A percentile compares a stretch with the other conserved stretches of the same genome.
Conservation (phyloP, 2,797 vertebrate genomes). For the Sebastes taczanowskii region DNA sequence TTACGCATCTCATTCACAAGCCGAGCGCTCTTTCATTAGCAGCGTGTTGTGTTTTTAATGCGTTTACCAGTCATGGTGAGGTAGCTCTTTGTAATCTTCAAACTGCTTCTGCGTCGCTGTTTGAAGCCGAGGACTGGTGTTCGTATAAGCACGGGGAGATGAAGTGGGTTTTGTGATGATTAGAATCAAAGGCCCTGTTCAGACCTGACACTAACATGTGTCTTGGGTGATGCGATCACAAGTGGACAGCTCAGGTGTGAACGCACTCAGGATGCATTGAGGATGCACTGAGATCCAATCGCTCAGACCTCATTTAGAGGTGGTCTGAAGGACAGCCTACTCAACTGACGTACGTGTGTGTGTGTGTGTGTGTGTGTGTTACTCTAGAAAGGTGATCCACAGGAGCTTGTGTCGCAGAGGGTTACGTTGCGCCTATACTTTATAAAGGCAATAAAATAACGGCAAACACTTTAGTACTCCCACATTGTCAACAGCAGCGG, state of each 20-base stretch:
- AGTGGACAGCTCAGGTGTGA: not conserved
- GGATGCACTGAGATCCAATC: not conserved
- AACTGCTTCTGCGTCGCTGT: slow-evolving; percentile 1
- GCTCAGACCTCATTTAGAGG: not conserved
- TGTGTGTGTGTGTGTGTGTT: too few relatives aligned
- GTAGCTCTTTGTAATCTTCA: slow-evolving; percentile 37
- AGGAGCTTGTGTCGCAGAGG: too few relatives aligned
- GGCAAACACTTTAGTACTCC: not conserved
- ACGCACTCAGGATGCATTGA: too few relatives aligned
- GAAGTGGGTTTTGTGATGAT: slow-evolving; percentile 13
- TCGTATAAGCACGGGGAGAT: not conserved
- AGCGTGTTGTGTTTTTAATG: slow-evolving; percentile 38
- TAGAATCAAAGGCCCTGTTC: not conserved
- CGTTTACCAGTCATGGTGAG: slow-evolving; percentile 54
- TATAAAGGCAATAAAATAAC: not conserved
- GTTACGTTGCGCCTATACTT: not conserved
- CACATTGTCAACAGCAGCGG: not conserved
- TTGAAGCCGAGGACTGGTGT: slow-evolving; percentile 12
- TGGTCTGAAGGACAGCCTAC: too few relatives aligned
- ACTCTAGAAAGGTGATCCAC: too few relatives aligned
- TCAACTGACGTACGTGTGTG: too few relatives aligned
- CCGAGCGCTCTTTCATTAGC: slow-evolving; percentile 56
- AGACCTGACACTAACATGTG: not conserved
- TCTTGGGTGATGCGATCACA: not conserved
- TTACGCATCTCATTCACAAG: slow-evolving; percentile 67